A percentile compares a stretch with the other conserved stretches of the same genome.
phyloP scores from a whole-genome alignment of 2,797 vertebrate genomes.

The Gymnodraco acuticeps region DNA sequence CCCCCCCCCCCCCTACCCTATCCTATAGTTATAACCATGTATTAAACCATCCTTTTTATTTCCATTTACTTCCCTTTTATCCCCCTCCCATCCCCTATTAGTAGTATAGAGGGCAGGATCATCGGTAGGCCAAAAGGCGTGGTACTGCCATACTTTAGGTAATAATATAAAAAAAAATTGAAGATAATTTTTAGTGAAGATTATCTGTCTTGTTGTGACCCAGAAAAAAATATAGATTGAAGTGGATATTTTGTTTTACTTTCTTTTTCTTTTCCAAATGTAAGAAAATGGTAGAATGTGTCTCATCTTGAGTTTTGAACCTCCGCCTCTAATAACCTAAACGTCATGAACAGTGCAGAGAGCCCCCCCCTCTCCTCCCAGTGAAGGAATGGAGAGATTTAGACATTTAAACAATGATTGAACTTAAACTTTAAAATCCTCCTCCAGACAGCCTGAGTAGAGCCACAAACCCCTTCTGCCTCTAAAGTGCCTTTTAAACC shows the following conservation, averaged over 20 bases:
- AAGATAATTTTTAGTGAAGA: slow-evolving; percentile 79
- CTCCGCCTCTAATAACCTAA: slow-evolving; percentile 37
- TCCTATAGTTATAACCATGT: slow-evolving; percentile 75
- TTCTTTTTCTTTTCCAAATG: slow-evolving; percentile 77
- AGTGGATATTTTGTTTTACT: slow-evolving; percentile 83
- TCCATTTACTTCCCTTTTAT: slow-evolving; percentile 66
- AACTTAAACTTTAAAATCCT: slow-evolving; percentile 28
- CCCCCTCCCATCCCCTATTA: slow-evolving; percentile 62
- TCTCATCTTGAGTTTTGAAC: slow-evolving; percentile 60
- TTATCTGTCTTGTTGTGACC: slow-evolving; percentile 82
- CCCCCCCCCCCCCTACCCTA: slow-evolving; percentile 10
- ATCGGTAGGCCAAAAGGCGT: slow-evolving; percentile 82
- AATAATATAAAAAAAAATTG: slow-evolving; percentile 79
- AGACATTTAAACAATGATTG: slow-evolving; percentile 16
- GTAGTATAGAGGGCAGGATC: slow-evolving; percentile 81
- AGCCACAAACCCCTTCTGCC: slow-evolving; percentile 33
- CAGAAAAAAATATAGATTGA: slow-evolving; percentile 83
- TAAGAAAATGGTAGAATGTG: slow-evolving; percentile 70
- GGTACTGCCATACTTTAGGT: slow-evolving; percentile 85
- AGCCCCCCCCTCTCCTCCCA: background rate
- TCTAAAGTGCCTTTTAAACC: slow-evolving; percentile 62
- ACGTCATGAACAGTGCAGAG: background rate
- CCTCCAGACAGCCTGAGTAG: slow-evolving; percentile 15
- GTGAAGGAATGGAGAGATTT: slow-evolving; percentile 49
- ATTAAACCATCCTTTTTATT: slow-evolving; percentile 73